Evolutionary conservation across 2,888 invertebrate species (phyloP), one percentile per base, ranked within the genome.

Genomic region (Phymatocera aterrima): DNA sequence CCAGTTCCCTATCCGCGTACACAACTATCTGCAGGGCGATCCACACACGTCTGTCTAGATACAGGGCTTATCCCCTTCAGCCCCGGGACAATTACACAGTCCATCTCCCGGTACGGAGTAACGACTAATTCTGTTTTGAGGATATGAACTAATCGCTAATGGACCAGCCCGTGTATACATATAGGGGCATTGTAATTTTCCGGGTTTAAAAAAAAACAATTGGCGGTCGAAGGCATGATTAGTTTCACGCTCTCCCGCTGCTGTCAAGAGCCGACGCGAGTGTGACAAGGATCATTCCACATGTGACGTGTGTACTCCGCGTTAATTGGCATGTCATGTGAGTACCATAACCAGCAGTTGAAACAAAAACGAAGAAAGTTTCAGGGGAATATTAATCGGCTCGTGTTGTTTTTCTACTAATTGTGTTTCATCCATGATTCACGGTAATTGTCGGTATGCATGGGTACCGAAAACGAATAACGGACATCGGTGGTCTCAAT

Each of bases 301-400:
- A 51, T 51, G 72, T 51, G 72, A 72, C 72, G 48, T n/a, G n/a
- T n/a, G n/a, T 72, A 72, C 51, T 72, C 24, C 72, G 48, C 48
- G 72, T 72, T 72, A 72, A 72, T 72, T 72, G 48, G 72, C 51
- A 48, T 34, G 72, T 72, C 72, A 72, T 51, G 31, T 72, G 72
- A 18, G 72, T 51, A 72, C 48, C 48, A 51, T 72, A 72, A 72
- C 51, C 34, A 51, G 51, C 18, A 48, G 51, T 31, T 72, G 15
- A 31, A 31, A 72, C 21, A 18, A 12, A 18, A 51, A 51, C 6
- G 4, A 51, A 18, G 4, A 18, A n/a, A 64, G 34, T 37, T 12
- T 37, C 37, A 18, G n/a, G 37, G 37, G 61, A 18, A 37, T 64
- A 64, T 3, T 21, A 64, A 64, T 37, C 37, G 37, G 37, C n/a